Evolutionary conservation across 30 jellyfish, hydroid and myxozoan species (phyloP).

Genomic region (Aurelia aurita complex sp. Pacific): DNA sequence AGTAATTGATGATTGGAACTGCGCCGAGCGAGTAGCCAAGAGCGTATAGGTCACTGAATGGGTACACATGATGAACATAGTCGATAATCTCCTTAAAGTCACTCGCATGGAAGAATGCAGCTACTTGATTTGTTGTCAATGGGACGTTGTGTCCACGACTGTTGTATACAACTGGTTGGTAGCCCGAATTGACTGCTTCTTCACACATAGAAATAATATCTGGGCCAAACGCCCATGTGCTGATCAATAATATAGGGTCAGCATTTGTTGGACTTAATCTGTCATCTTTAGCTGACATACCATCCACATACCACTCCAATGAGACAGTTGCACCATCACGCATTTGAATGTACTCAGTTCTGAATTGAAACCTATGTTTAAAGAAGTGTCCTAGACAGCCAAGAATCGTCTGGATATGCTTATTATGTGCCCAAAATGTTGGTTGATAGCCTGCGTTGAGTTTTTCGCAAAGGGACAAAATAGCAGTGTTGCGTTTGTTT

Average conservation of each 20-base stretch:
- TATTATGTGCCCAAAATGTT: conserved; percentile 69
- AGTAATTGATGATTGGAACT: conserved; percentile 57
- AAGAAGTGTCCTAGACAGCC: conserved; percentile 25
- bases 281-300: not conserved
- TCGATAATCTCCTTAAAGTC: conserved; percentile 71
- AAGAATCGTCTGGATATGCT: conserved; percentile 64
- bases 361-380: conserved; percentile 28
- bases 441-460: conserved; percentile 61
- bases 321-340: conserved; percentile 68
- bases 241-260: conserved; percentile 36
- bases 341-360: conserved; percentile 58
- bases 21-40: conserved; percentile 62
- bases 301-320: conserved; percentile 59
- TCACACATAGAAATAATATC: conserved; percentile 22
- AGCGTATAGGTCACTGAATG: conserved; percentile 60
- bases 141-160: conserved; percentile 72
- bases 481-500: conserved; percentile 66
- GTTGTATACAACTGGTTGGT: conserved; percentile 61
- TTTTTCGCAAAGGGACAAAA: conserved; percentile 25
- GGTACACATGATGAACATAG: conserved; percentile 54
- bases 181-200: conserved; percentile 40
- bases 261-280: conserved; percentile 15
- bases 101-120: conserved; percentile 48
- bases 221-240: conserved; percentile 51
- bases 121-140: conserved; percentile 33